Conservation (phyloP, 1,140 invertebrate species). For the Carposina sasakii region DNA sequence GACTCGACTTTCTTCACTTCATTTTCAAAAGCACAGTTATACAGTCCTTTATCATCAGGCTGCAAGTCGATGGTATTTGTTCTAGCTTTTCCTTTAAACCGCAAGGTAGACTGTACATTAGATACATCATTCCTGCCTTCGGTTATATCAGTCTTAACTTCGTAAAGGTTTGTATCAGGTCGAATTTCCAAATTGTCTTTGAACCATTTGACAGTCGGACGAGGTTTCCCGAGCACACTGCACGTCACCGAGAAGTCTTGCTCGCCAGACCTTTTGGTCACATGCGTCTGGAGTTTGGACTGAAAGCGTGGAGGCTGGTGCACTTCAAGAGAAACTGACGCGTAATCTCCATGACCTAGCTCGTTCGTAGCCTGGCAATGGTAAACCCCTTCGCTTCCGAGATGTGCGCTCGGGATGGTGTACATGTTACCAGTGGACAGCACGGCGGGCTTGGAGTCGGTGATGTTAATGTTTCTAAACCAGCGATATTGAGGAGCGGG, state of each 20-base stretch:
- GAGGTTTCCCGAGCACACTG: slow-evolving; percentile 89
- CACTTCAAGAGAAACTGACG: slow-evolving; percentile 87
- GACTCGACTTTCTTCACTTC: slow-evolving; percentile 90
- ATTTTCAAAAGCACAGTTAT: slow-evolving; percentile 91
- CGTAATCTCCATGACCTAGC: slow-evolving; percentile 87
- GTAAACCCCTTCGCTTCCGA: slow-evolving; percentile 90
- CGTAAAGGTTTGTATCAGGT: slow-evolving; percentile 83
- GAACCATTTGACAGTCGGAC: slow-evolving; percentile 87
- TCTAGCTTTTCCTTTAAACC: slow-evolving; percentile 83
- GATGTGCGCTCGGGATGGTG: slow-evolving; percentile 86
- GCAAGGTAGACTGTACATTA: slow-evolving; percentile 87
- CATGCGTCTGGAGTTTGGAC: slow-evolving; percentile 86
- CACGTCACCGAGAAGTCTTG: slow-evolving; percentile 86
- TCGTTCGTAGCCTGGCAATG: slow-evolving; percentile 92
- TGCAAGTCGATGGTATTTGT: slow-evolving; percentile 83
- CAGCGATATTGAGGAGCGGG: slow-evolving; percentile 90
- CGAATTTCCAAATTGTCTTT: slow-evolving; percentile 88
- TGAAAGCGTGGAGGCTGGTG: slow-evolving; percentile 90
- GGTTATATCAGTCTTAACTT: slow-evolving; percentile 83
- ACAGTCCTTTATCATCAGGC: slow-evolving; percentile 88
- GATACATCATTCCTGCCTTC: slow-evolving; percentile 84
- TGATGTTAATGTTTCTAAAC: slow-evolving; percentile 82
- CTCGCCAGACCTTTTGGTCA: slow-evolving; percentile 86
- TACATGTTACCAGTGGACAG: slow-evolving; percentile 86
- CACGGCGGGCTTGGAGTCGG: slow-evolving; percentile 74